Conservation (phyloP, 2,888 invertebrate species). For the Tetragonisca angustula region DNA sequence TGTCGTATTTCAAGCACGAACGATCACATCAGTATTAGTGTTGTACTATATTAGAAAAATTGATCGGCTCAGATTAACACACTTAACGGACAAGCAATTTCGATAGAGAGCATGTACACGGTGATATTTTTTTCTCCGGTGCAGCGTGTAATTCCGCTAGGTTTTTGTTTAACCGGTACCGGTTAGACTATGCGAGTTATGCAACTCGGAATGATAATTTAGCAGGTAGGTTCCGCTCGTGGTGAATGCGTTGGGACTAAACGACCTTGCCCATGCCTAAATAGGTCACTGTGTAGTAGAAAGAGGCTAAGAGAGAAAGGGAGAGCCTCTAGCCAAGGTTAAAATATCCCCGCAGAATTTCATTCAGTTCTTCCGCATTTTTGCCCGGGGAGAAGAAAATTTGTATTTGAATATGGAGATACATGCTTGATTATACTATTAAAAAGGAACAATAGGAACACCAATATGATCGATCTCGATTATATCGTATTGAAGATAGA, state of each 20-base stretch:
- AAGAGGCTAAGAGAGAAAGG: conserved; percentile 61
- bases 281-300: conserved; percentile 57
- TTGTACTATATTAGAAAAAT: not conserved
- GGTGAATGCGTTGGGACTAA: conserved; percentile 47
- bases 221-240: conserved; percentile 46
- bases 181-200: conserved; percentile 37
- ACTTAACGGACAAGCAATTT: not conserved
- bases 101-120: not conserved
- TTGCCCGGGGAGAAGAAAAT: not conserved
- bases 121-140: not conserved
- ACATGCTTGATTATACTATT: not conserved
- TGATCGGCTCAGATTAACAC: not conserved
- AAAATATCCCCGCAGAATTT: conserved; percentile 40
- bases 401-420: not conserved
- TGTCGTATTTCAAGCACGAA: not conserved
- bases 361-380: conserved; percentile 46
- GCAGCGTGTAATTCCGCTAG: not conserved
- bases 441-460: too few species aligned
- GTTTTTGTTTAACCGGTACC: conserved; percentile 16
- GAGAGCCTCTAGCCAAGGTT: conserved; percentile 56
- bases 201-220: conserved; percentile 53
- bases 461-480: too few species aligned
- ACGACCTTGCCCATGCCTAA: conserved; percentile 61
- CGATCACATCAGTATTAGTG: rapidly evolving
- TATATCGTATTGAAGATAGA: too few species aligned